Conservation (phyloP, 1,140 invertebrate species). For the Nasonia giraulti region DNA sequence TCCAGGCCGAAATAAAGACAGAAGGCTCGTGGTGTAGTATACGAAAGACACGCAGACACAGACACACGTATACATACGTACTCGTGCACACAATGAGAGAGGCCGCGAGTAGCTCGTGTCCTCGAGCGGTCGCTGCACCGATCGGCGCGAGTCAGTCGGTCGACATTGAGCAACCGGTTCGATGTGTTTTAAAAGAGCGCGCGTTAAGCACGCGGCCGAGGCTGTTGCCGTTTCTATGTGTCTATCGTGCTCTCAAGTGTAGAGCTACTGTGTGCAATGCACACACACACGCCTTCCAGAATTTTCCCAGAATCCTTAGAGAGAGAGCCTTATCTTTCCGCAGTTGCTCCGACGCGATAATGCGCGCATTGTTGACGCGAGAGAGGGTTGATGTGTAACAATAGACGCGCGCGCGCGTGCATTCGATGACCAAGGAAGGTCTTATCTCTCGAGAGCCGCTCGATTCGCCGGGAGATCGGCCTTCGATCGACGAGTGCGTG, state of each 20-base stretch:
- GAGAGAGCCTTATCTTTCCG: background rate
- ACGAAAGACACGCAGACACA: slow-evolving; percentile 50
- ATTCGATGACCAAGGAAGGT: slow-evolving; percentile 2
- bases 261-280: background rate
- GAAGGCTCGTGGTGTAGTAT: slow-evolving; percentile 24
- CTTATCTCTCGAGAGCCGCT: background rate
- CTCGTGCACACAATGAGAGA: slow-evolving; percentile 21
- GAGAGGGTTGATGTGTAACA: background rate
- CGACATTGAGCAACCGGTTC: slow-evolving; percentile 68
- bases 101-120: slow-evolving; percentile 60
- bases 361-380: background rate
- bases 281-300: slow-evolving; percentile 59
- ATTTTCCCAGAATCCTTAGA: slow-evolving; percentile 56
- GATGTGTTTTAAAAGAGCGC: slow-evolving; percentile 43
- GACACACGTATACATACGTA: background rate
- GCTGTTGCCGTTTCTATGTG: slow-evolving; percentile 24
- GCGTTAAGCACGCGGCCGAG: slow-evolving; percentile 29
- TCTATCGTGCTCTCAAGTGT: background rate
- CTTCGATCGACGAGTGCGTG: slow-evolving; percentile 1
- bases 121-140: slow-evolving; percentile 73
- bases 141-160: slow-evolving; percentile 63
- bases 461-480: background rate
- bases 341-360: background rate
- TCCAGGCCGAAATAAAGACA: slow-evolving; percentile 24
- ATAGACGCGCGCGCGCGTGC: background rate